Evolutionary conservation across 1,140 invertebrate genomes (phyloP), one percentile per base, ranked within the genome.

Genomic region (Oryctes rhinoceros): DNA sequence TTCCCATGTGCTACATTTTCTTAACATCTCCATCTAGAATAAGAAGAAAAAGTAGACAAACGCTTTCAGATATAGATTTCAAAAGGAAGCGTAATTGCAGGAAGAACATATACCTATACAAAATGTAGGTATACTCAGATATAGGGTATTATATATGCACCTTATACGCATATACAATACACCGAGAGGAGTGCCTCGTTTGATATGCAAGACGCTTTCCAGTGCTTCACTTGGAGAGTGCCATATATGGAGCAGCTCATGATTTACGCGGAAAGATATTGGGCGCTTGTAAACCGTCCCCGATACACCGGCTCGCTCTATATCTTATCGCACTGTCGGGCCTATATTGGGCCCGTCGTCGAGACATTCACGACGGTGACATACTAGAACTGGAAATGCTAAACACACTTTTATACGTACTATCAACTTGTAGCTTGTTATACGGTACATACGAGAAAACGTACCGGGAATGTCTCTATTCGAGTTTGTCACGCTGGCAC

Each of bases 181-280:
- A 67, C 20, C 37, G 39, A 79, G 35, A 71, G 78, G 62, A 47
- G 78, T 47, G 78, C 35, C 62, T 48, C 78, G 35, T 74, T 79
- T 79, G 78, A 79, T 79, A 79, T 79, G 78, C 78, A 79, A 44
- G 78, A 59, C 78, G 53, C 67, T 79, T 65, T 65, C 39, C 65
- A 47, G 65, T 37, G 65, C 35, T 71, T 30, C 65, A 37, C 35
- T 79, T 82, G 80, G 80, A 77, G 78, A 82, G 81, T 71, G 78
- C 83, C 83, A 80, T 83, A 83, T 83, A 83, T 82, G 83, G 83
- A 82, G 76, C 83, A 83, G 74, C 62, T 76, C 80, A 83, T 83
- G 81, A 83, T 83, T 83, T 83, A 83, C 80, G 77, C 53, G 39
- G 76, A 78, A 80, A 83, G 83, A 83, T 83, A 83, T 83, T 83